Base-by-base conservation (phyloP, 2,113 vertebrate species). In the Oxygymnocypris stewartii region DNA sequence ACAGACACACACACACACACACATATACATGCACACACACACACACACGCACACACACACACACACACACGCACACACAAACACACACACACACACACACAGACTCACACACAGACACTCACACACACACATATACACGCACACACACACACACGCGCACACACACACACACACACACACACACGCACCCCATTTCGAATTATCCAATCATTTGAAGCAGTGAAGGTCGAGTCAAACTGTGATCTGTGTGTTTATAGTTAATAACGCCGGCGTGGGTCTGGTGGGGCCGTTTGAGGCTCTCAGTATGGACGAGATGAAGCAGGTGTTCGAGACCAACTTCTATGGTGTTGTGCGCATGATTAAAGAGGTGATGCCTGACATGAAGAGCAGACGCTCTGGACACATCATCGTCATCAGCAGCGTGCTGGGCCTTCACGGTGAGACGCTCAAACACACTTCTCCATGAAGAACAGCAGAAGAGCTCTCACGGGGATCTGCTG, bases 241-340 rank as follows among this genome's bases (percentile, higher is more conserved):
- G 67, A 10, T 40, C 31, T 40, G 18, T 76, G 75, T 81, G 61
- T 59, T 3, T 77, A 20, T 69, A 95, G 94, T 95, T 83, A 95
- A 94, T 69, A 95, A 95, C 1, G 95, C 94, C 12, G 94, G 95
- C 2, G 93, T 95, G 1, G 92, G 94, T 59, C 91, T 95, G 74
- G 94, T 94, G 87, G 94, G 94, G 40, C 95, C 95, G 0, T 0
- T 95, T 81, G 95, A 95, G 89, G 93, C 93, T 90, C 93, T 94
- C 84, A 85, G 92, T 44, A 92, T 95, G 6, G 94, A 94, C 0
- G 94, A 95, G n/a, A n/a, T 95, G 94, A 92, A 92, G 91, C 93
- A 90, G 12, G 94, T 95, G 69, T 95, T 95, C 57, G 93, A 95
- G 89, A 95, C 95, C 40, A 95, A 95, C 25, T 92, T 95, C 89